Base-by-base conservation (phyloP, 1,140 invertebrate genomes). In the Branchinecta lynchi region DNA sequence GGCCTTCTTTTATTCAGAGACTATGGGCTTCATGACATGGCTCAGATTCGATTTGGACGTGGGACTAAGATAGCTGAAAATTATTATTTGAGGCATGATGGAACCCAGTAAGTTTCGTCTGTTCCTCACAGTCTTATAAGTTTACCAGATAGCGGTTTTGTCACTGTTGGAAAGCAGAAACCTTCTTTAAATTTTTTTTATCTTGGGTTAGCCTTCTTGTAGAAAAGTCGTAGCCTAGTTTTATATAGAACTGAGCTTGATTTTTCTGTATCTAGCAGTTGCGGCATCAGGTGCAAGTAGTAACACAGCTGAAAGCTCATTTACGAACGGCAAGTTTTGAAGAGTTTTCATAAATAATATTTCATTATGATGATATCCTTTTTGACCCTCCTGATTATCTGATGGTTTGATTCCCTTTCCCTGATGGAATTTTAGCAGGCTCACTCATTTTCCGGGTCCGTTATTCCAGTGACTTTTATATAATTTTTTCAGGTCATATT, bases 11-110 rank as follows among this genome's bases (percentile, higher is more conserved):
- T 98, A 7, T 93, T 99, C 74, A 80, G 97, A 74, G 97, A 99
- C 81, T 99, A 99, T 80, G 96, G 94, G 0, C 78, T 94, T n/a
- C 93, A 96, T 77, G 97, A 99, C 79, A 91, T 98, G 87, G 92
- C 96, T 3, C 96, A 98, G 78, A 75, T 99, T 3, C 81, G 96
- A 67, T 98, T 98, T 78, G 88, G 92, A 73, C 84, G 90, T 6
- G 93, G 93, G 0, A 87, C 91, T 76, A 97, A 98, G 79, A 90
- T 98, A 71, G 77, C 84, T 8, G 92, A 98, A 32, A 96, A 98
- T 79, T 90, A 97, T 73, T 99, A 99, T 77, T 89, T 93, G 77
- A 80, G 97, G 32, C 95, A 97, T 77, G 97, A 99, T 85, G 96
- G 96, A 5, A 99, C 97, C 0, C 51, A 60, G 51, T 60, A 60